Percentiles rank a stretch among this genome's conserved stretches.
These are phyloP conservation scores for Megalops cyprinoides DNA, from an alignment of 2,797 vertebrate genomes.

Conservation along the genomic window DNA sequence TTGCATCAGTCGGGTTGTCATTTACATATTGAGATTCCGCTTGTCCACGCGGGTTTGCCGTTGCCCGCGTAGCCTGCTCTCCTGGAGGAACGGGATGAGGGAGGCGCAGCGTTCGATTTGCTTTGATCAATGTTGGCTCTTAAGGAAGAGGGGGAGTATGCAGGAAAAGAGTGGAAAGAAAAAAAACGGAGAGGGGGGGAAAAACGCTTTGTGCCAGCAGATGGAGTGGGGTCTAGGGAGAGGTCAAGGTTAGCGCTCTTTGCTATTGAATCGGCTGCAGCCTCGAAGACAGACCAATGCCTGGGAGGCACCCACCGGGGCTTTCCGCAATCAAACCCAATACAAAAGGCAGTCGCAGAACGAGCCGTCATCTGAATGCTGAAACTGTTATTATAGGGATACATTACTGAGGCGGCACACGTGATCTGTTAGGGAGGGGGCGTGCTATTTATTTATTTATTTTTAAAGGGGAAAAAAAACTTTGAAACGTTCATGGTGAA, in stretches of 20 bases:
- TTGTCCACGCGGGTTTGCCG: slow-evolving; percentile 68
- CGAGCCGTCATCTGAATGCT: slow-evolving; percentile 88
- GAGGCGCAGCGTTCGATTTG: slow-evolving; percentile 73
- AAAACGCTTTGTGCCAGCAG: slow-evolving; percentile 81
- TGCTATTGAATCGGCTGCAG: slow-evolving; percentile 85
- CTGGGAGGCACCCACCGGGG: slow-evolving; percentile 84
- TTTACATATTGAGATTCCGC: slow-evolving; percentile 87
- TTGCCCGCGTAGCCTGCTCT: slow-evolving; percentile 65
- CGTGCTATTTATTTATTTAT: slow-evolving; percentile 53
- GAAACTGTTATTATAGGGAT: slow-evolving; percentile 86
- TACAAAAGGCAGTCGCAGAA: slow-evolving; percentile 85
- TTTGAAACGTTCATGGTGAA: slow-evolving; percentile 39
- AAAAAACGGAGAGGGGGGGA: slow-evolving; percentile 53
- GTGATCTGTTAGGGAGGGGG: slow-evolving; percentile 57
- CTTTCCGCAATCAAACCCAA: slow-evolving; percentile 85
- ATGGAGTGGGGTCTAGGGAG: slow-evolving; percentile 87
- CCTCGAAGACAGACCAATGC: slow-evolving; percentile 83
- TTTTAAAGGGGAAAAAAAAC: slow-evolving; percentile 73
- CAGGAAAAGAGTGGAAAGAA: slow-evolving; percentile 28
- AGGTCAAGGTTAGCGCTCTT: slow-evolving; percentile 90
- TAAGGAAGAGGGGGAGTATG: slow-evolving; percentile 63
- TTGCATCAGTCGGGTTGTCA: slow-evolving; percentile 83
- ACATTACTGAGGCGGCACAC: slow-evolving; percentile 76
- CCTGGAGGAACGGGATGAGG: slow-evolving; percentile 57
- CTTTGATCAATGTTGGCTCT: slow-evolving; percentile 89